phyloP scores from a whole-genome alignment of 1,140 invertebrate genomes.

The Orius insidiosus region DNA sequence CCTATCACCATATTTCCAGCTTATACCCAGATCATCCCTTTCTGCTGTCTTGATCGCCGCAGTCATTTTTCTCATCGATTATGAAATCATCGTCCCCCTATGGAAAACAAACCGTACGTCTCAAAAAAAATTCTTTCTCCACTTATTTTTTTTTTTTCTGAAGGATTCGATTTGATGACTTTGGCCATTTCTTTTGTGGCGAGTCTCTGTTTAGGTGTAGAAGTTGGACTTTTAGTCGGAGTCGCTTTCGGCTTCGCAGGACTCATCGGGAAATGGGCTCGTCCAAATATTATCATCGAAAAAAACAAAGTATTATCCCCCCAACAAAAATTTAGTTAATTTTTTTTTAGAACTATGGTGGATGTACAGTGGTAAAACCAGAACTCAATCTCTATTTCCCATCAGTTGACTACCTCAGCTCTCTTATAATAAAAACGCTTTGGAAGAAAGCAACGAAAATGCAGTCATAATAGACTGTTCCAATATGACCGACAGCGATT shows the following conservation, averaged over 20 bases:
- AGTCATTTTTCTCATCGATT: slow-evolving; percentile 49
- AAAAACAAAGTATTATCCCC: slow-evolving; percentile 27
- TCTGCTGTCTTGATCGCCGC: slow-evolving; percentile 50
- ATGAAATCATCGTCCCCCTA: slow-evolving; percentile 35
- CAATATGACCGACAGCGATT: slow-evolving; percentile 41
- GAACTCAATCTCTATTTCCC: slow-evolving; percentile 46
- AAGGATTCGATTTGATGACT: slow-evolving; percentile 40
- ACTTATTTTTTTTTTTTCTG: slow-evolving; percentile 21
- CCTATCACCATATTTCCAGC: slow-evolving; percentile 50
- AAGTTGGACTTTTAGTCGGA: slow-evolving; percentile 50
- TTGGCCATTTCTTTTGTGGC: slow-evolving; percentile 38
- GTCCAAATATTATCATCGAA: slow-evolving; percentile 26
- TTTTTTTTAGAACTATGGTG: slow-evolving; percentile 19
- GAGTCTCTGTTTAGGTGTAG: slow-evolving; percentile 37
- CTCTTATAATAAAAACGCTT: slow-evolving; percentile 29
- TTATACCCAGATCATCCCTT: slow-evolving; percentile 46
- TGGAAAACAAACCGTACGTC: slow-evolving; percentile 32
- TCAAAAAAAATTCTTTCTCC: not conserved
- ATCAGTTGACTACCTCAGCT: slow-evolving; percentile 36
- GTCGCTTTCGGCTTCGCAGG: slow-evolving; percentile 39
- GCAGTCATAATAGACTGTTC: slow-evolving; percentile 36
- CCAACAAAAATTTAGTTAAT: not conserved
- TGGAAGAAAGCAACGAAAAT: slow-evolving; percentile 7
- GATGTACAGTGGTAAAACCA: slow-evolving; percentile 37
- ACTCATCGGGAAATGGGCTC: slow-evolving; percentile 36